These are phyloP conservation scores for Ichneumon xanthorius DNA, from an alignment of 2,888 invertebrate genomes.

Conservation along the genomic window DNA sequence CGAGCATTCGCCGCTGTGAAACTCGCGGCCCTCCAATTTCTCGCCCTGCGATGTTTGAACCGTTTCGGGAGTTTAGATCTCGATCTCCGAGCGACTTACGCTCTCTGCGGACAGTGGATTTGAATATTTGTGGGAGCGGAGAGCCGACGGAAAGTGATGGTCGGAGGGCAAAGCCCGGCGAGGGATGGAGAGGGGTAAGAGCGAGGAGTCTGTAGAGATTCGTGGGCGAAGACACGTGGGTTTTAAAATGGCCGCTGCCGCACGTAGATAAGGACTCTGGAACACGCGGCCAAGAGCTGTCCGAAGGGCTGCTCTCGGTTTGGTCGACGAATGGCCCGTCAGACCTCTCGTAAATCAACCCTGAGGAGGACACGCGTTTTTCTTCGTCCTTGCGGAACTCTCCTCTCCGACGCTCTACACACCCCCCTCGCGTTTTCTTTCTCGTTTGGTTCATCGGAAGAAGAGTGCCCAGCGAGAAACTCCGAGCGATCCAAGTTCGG, in stretches of 20 bases:
- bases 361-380: constrained; percentile 73
- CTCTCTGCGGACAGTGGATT: constrained; percentile 61
- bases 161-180: constrained; percentile 51
- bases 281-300: constrained; percentile 70
- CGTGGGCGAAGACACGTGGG: constrained; percentile 51
- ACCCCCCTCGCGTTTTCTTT: neutral
- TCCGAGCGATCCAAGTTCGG: constrained; percentile 3
- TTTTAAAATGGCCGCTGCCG: constrained; percentile 82
- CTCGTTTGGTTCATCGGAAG: constrained; percentile 14
- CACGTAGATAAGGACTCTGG: constrained; percentile 76
- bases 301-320: constrained; percentile 76
- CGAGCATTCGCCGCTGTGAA: neutral
- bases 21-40: constrained; percentile 10
- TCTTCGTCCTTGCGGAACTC: constrained; percentile 45
- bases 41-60: constrained; percentile 9
- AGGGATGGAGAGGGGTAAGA: constrained; percentile 24
- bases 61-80: constrained; percentile 43
- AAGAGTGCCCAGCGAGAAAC: constrained; percentile 35
- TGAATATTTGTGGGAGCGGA: constrained; percentile 58
- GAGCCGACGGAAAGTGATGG: constrained; percentile 36
- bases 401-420: constrained; percentile 1
- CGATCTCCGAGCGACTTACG: constrained; percentile 38
- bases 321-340: constrained; percentile 84
- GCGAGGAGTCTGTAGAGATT: constrained; percentile 42
- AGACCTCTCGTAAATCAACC: constrained; percentile 84